Percentiles rank a stretch among this genome's conserved stretches.
These are phyloP conservation scores for Cheilosia scutellata DNA, from an alignment of 2,888 invertebrate genomes.

Conservation along the genomic window DNA sequence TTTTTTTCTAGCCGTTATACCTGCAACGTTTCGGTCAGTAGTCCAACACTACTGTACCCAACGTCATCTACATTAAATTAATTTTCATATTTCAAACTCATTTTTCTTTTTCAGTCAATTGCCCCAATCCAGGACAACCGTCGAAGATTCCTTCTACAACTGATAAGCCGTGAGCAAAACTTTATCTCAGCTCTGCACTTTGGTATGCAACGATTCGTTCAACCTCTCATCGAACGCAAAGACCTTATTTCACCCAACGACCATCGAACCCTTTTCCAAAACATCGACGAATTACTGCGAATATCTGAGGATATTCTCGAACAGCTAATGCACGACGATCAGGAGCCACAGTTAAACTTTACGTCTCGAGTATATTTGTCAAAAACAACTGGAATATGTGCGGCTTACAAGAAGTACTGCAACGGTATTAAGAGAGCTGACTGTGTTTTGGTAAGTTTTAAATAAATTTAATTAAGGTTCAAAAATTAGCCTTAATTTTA, in stretches of 20 bases:
- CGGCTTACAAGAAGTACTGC: slow-evolving; percentile 92
- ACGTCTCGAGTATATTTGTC: slow-evolving; percentile 89
- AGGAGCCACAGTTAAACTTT: slow-evolving; percentile 88
- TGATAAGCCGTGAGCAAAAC: slow-evolving; percentile 91
- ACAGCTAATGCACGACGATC: slow-evolving; percentile 89
- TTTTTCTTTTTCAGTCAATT: slow-evolving; percentile 82
- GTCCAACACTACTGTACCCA: too few species aligned
- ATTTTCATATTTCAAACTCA: not conserved
- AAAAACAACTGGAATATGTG: slow-evolving; percentile 90
- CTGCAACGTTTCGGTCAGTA: too few species aligned
- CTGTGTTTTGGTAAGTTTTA: slow-evolving; percentile 89
- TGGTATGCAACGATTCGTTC: slow-evolving; percentile 91
- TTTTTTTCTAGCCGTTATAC: too few species aligned
- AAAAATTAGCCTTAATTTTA: not conserved
- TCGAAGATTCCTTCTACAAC: slow-evolving; percentile 89
- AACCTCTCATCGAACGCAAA: slow-evolving; percentile 89
- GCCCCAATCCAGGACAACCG: slow-evolving; percentile 85
- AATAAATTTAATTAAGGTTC: not conserved
- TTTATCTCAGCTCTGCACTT: slow-evolving; percentile 91
- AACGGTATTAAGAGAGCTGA: slow-evolving; percentile 93
- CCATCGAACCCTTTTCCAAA: slow-evolving; percentile 92
- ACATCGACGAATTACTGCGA: slow-evolving; percentile 91
- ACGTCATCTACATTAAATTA: not conserved
- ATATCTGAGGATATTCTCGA: slow-evolving; percentile 93
- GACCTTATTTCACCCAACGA: slow-evolving; percentile 91